phyloP scores from a whole-genome alignment of 2,113 vertebrate genomes.

The Tautogolabrus adspersus region DNA sequence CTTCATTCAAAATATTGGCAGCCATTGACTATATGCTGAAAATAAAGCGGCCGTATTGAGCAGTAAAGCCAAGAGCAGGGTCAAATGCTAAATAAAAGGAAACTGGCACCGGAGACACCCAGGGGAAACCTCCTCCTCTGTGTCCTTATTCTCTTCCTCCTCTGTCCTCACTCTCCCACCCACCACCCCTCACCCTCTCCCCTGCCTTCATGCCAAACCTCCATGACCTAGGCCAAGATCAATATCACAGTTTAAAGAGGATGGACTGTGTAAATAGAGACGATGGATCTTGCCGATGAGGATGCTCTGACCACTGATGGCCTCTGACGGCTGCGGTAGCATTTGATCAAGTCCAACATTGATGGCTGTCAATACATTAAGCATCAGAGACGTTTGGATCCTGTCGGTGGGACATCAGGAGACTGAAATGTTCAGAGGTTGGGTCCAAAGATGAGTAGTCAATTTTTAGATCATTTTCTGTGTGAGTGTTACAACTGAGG shows the following conservation, averaged over 20 bases:
- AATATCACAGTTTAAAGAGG: conserved; percentile 77
- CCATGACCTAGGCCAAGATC: conserved; percentile 76
- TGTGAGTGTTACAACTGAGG: neutral
- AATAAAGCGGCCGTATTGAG: conserved; percentile 60
- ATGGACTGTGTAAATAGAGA: conserved; percentile 78
- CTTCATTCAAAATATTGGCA: conserved; percentile 68
- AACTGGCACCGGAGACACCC: conserved; percentile 58
- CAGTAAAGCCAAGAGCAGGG: conserved; percentile 72
- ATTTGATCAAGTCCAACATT: conserved; percentile 70
- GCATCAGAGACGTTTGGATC: conserved; percentile 36
- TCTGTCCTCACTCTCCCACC: conserved; percentile 40
- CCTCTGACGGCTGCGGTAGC: conserved; percentile 58
- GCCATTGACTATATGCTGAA: conserved; percentile 67
- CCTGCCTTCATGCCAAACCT: conserved; percentile 64
- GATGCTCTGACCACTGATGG: conserved; percentile 68
- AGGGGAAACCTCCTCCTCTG: conserved; percentile 48
- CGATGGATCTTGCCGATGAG: conserved; percentile 66
- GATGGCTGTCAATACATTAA: conserved; percentile 51
- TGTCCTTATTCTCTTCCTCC: conserved; percentile 48
- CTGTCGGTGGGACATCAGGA: conserved; percentile 33
- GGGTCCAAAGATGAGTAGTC: conserved; percentile 17
- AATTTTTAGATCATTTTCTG: conserved; percentile 18
- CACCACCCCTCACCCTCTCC: conserved; percentile 14
- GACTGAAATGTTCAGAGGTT: conserved; percentile 16
- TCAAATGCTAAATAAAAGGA: conserved; percentile 76